These are phyloP conservation scores for Gila robusta DNA, from an alignment of 2,797 vertebrate genomes.

Conservation along the genomic window DNA sequence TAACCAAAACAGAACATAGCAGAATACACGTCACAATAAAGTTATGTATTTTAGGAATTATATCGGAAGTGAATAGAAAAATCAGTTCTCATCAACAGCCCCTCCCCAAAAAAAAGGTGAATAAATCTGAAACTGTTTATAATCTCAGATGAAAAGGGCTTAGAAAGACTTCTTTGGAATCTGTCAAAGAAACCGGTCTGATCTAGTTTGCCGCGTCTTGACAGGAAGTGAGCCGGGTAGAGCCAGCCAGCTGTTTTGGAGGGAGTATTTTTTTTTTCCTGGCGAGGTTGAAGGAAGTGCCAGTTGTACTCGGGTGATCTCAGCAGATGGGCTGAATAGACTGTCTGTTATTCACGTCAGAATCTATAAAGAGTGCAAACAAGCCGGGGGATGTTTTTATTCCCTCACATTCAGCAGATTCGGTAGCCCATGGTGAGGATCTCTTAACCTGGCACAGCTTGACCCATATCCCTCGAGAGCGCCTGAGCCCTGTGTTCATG, in stretches of 20 bases:
- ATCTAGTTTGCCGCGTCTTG: slow-evolving; percentile 20
- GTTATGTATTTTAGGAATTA: neutral
- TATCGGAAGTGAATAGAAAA: neutral
- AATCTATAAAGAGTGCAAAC: slow-evolving; percentile 52
- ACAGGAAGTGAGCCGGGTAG: slow-evolving; percentile 43
- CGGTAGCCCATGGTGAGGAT: slow-evolving; percentile 29
- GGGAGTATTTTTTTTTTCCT: slow-evolving; percentile 10
- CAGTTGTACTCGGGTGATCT: slow-evolving; percentile 57
- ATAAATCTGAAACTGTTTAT: neutral
- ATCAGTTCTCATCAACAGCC: neutral
- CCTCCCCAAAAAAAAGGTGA: neutral
- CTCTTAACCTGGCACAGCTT: slow-evolving; percentile 49
- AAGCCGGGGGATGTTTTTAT: slow-evolving; percentile 53
- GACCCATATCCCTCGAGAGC: slow-evolving; percentile 66
- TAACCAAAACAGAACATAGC: no score
- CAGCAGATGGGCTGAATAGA: slow-evolving; percentile 49
- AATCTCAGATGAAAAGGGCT: neutral
- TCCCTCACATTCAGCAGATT: slow-evolving; percentile 42
- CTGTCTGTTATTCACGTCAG: slow-evolving; percentile 29
- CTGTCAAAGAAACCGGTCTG: slow-evolving; percentile 25
- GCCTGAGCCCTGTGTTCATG: slow-evolving; percentile 12
- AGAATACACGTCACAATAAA: neutral
- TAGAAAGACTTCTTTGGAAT: slow-evolving; percentile 22
- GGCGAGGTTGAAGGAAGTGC: slow-evolving; percentile 48
- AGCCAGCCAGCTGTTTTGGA: slow-evolving; percentile 54